phyloP scores from a whole-genome alignment of 2,888 invertebrate genomes.

The Muscina levida region DNA sequence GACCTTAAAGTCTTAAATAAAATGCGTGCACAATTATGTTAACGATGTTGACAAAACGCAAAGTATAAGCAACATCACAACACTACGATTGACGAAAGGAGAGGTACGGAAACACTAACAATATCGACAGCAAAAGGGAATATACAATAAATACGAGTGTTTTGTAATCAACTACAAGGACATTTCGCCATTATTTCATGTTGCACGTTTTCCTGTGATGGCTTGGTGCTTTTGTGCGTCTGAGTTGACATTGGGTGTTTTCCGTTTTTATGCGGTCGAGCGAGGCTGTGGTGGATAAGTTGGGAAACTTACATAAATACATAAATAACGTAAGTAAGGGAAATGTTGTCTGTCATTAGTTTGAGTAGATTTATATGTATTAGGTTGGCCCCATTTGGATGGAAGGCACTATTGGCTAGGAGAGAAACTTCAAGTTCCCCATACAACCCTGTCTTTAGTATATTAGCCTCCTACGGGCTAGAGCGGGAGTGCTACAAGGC shows the following conservation, averaged over 20 bases:
- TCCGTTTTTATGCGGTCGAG: background rate
- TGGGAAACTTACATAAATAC: too few species aligned
- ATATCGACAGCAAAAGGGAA: background rate
- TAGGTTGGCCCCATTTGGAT: too few species aligned
- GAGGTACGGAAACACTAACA: background rate
- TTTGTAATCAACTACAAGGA: constrained; percentile 53
- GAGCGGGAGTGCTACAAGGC: too few species aligned
- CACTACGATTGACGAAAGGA: constrained; percentile 15
- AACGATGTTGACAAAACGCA: constrained; percentile 47
- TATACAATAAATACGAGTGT: constrained; percentile 32
- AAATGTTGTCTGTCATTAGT: too few species aligned
- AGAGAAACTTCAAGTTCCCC: too few species aligned
- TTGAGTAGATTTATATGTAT: too few species aligned
- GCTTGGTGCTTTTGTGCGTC: constrained; percentile 14
- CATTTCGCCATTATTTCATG: constrained; percentile 51
- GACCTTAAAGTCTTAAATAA: constrained; percentile 37
- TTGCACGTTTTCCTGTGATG: constrained; percentile 13
- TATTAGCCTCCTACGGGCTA: too few species aligned
- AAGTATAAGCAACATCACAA: constrained; percentile 4
- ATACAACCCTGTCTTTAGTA: too few species aligned
- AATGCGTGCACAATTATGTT: constrained; percentile 45
- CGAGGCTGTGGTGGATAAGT: background rate
- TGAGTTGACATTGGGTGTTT: background rate
- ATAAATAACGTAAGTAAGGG: too few species aligned
- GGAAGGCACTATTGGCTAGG: too few species aligned